Evolutionary conservation across 2,888 invertebrate species (phyloP), one percentile per base, ranked within the genome.

Genomic region (Phortica okadai): DNA sequence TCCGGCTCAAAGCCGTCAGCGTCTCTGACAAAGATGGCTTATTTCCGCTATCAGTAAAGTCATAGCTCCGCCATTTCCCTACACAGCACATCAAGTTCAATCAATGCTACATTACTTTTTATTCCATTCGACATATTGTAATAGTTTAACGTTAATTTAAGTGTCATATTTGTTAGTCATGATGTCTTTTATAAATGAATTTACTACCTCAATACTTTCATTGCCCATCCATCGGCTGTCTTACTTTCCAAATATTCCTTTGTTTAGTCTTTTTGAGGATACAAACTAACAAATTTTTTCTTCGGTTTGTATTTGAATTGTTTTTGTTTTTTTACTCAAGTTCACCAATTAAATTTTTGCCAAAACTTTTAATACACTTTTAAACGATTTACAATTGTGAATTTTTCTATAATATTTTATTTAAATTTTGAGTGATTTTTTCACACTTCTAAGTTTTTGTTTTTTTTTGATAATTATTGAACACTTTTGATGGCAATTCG

Each of bases 401-500:
- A 11, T 50, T 50, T 50, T 6, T 50, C 10, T 50, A 6, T 8
- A 50, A 6, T 25, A 21, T 62, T 62, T 62, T 21, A 62, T 62
- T 62, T 25, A 7, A 62, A 62, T 16, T 59, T 59, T 16, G 21
- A 59, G 3, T 62, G 33, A 62, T 25, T 62, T 16, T 16, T 16
- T 21, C n/a, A 62, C 1, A 25, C 21, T 62, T 25, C 25, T 59
- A n/a, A 54, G 11, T 33, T 25, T 54, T 50, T 25, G 25, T 33
- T 25, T 6, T 21, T 62, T 62, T 62, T 16, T 25, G 1, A 7
- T 62, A 62, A 6, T 56, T 25, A 11, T 62, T 62, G 62, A 62
- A 62, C 62, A 62, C 50, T 54, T 72, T 56, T 54, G 21, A 50
- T 50, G 16, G 67, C 62, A 62, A 62, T 62, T 16, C 21, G 7